Conservation (phyloP, 2,888 invertebrate species). For the Pyrocoelia pectoralis region DNA sequence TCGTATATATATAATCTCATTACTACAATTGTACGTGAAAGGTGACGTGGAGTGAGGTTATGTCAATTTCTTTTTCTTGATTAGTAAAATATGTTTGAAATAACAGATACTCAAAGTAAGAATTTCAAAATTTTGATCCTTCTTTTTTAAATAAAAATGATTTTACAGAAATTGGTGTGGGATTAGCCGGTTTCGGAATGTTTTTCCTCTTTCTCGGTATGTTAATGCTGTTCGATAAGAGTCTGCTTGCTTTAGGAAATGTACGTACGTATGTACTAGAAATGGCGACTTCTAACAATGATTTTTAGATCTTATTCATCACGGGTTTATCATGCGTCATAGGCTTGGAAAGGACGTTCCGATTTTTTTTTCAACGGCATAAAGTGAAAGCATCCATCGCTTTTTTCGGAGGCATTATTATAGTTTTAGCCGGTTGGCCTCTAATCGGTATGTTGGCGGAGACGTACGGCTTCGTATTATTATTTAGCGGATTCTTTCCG, state of each 20-base stretch:
- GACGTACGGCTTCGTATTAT: slow-evolving; percentile 91
- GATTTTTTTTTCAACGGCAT: slow-evolving; percentile 97
- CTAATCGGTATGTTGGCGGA: slow-evolving; percentile 96
- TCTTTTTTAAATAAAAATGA: slow-evolving; percentile 18
- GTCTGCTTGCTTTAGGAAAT: slow-evolving; percentile 98
- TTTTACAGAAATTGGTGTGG: slow-evolving; percentile 94
- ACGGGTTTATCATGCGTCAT: slow-evolving; percentile 95
- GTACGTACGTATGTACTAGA: slow-evolving; percentile 68
- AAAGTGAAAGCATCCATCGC: slow-evolving; percentile 90
- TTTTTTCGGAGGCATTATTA: slow-evolving; percentile 91
- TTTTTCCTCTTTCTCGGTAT: slow-evolving; percentile 95
- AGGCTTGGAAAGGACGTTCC: slow-evolving; percentile 92
- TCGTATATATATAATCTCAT: neutral
- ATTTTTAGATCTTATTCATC: slow-evolving; percentile 92
- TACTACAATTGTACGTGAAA: neutral
- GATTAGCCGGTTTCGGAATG: slow-evolving; percentile 94
- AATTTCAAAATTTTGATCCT: slow-evolving; percentile 47
- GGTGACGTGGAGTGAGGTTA: slow-evolving; percentile 35
- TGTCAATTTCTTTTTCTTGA: slow-evolving; percentile 7
- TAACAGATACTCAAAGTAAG: slow-evolving; percentile 86
- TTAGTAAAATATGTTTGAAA: slow-evolving; percentile 74
- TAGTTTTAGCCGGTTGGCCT: slow-evolving; percentile 96
- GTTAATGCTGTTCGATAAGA: slow-evolving; percentile 94
- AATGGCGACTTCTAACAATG: neutral
- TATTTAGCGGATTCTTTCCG: slow-evolving; percentile 96